Evolutionary conservation across 2,113 vertebrate species (phyloP).

Genomic region (Sturnira hondurensis): DNA sequence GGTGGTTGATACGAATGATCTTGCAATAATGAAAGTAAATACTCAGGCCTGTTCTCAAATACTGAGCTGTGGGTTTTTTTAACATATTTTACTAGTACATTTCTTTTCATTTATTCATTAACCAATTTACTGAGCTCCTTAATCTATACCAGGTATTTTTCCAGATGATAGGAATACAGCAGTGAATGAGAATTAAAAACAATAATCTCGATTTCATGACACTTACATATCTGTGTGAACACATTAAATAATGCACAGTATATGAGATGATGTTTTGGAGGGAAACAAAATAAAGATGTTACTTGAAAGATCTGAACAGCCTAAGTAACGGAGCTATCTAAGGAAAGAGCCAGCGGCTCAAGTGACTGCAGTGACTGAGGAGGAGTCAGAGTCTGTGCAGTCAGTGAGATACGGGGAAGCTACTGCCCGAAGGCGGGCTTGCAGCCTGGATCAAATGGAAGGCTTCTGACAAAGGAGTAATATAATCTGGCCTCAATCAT

Average conservation of each 20-base stretch:
- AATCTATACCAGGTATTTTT: background rate
- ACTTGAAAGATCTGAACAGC: background rate
- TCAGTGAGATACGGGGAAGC: background rate
- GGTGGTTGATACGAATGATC: background rate
- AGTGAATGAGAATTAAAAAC: background rate
- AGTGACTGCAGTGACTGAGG: background rate
- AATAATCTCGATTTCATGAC: background rate
- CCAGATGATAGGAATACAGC: background rate
- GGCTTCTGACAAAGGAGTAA: background rate
- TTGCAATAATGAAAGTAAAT: background rate
- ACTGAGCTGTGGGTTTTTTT: background rate
- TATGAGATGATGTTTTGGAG: background rate
- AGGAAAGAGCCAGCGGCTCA: background rate
- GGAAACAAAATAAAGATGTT: background rate
- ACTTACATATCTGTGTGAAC: background rate
- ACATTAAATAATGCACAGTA: background rate
- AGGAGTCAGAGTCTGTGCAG: background rate
- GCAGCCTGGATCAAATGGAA: background rate
- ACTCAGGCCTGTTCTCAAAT: background rate
- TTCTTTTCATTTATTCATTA: background rate
- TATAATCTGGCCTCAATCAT: background rate
- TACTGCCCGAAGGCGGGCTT: background rate
- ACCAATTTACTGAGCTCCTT: background rate
- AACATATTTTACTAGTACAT: background rate
- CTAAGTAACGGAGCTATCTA: background rate